These are phyloP conservation scores for Dendrolimus punctatus DNA, from an alignment of 1,140 invertebrate genomes.

Conservation along the genomic window DNA sequence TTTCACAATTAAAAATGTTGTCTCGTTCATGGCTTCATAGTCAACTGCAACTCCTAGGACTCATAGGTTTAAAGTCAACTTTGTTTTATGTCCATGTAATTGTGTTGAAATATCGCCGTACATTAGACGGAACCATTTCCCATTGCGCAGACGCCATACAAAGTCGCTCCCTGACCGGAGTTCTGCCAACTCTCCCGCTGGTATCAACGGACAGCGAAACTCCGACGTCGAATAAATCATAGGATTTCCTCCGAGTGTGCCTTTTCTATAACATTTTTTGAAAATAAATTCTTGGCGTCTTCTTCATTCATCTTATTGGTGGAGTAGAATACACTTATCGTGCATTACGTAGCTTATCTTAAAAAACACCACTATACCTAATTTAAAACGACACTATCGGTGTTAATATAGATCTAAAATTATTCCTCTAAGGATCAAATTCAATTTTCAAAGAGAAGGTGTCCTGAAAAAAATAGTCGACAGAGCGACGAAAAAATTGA, in stretches of 20 bases:
- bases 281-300: constrained; percentile 53
- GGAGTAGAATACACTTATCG: constrained; percentile 7
- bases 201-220: constrained; percentile 40
- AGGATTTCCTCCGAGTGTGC: constrained; percentile 64
- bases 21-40: too few relatives aligned
- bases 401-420: constrained; percentile 32
- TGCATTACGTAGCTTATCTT: constrained; percentile 23
- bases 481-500: constrained; percentile 33
- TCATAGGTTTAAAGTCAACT: too few relatives aligned
- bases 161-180: constrained; percentile 23
- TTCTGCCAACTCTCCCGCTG: constrained; percentile 26
- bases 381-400: constrained; percentile 26
- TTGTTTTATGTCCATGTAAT: too few relatives aligned
- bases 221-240: constrained; percentile 60
- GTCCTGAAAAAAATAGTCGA: constrained; percentile 34
- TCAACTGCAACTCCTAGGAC: not conserved
- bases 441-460: constrained; percentile 16
- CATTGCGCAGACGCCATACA: too few relatives aligned
- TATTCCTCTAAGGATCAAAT: constrained; percentile 26
- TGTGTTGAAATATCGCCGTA: too few relatives aligned
- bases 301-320: constrained; percentile 6
- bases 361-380: constrained; percentile 28
- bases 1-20: too few relatives aligned
- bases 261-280: constrained; percentile 68
- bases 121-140: too few relatives aligned